A percentile compares a stretch with the other conserved stretches of the same genome.
These are phyloP conservation scores for Mythimna pallens DNA, from an alignment of 2,888 invertebrate genomes.

Conservation along the genomic window DNA sequence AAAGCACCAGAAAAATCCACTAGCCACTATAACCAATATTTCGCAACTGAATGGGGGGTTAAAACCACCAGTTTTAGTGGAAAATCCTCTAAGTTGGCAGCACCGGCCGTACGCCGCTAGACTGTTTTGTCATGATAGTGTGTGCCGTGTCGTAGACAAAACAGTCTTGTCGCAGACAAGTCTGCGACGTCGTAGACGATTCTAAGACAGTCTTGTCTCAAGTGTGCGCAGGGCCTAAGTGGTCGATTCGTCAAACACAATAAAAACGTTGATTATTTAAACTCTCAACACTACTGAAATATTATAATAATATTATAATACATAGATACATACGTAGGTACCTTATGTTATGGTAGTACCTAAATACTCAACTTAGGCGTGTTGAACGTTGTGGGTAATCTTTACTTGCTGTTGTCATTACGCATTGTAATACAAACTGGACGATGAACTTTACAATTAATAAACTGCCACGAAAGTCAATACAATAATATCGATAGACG, in stretches of 20 bases:
- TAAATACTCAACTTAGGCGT: background rate
- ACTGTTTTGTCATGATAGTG: too few species aligned
- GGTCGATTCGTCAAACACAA: conserved; percentile 35
- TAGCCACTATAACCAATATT: too few species aligned
- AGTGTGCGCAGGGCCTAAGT: background rate
- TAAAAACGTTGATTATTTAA: conserved; percentile 14
- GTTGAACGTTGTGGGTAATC: background rate
- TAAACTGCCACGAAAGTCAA: background rate
- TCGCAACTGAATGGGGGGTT: too few species aligned
- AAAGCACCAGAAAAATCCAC: too few species aligned
- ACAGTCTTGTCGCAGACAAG: too few species aligned
- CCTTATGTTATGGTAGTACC: background rate
- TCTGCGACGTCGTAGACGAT: too few species aligned
- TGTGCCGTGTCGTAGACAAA: too few species aligned
- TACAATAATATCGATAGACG: background rate
- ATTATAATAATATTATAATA: background rate
- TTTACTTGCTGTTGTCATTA: background rate
- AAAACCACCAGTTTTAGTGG: too few species aligned
- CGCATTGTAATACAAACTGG: background rate
- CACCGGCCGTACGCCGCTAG: too few species aligned
- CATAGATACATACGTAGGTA: background rate
- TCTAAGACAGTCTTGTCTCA: too few species aligned
- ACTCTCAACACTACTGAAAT: conserved; percentile 4
- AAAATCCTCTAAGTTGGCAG: too few species aligned
- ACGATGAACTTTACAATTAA: background rate